Conservation (phyloP, 2,888 invertebrate species). For the Aphodius sticticus region DNA sequence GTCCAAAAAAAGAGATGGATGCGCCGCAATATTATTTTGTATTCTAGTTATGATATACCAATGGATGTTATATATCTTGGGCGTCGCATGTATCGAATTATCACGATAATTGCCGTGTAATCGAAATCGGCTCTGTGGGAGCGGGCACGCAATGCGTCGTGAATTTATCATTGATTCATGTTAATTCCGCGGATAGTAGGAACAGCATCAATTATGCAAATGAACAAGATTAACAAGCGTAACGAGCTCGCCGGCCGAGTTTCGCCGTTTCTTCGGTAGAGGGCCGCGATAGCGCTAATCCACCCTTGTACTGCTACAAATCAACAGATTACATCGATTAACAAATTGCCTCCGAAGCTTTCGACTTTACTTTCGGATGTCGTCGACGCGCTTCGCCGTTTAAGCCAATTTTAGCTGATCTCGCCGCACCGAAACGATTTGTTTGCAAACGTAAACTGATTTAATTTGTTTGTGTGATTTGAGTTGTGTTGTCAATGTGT, state of each 20-base stretch:
- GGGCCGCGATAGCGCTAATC: conserved; percentile 4
- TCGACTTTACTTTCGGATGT: background rate
- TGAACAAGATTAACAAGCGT: conserved; percentile 5
- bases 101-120: background rate
- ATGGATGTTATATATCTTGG: background rate
- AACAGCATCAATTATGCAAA: conserved; percentile 15
- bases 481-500: too few species aligned
- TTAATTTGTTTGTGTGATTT: too few species aligned
- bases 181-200: background rate
- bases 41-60: too few species aligned
- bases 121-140: background rate
- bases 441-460: too few species aligned
- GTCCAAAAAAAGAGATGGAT: too few species aligned
- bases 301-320: background rate
- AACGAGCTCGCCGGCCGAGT: background rate
- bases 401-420: background rate
- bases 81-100: background rate
- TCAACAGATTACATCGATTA: conserved; percentile 4
- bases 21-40: too few species aligned
- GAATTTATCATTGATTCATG: conserved; percentile 14
- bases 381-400: background rate
- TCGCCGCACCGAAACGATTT: background rate
- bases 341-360: background rate
- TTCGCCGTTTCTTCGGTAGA: background rate
- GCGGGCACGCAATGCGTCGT: conserved; percentile 15